Percentiles rank a stretch among this genome's conserved stretches.
Conservation (phyloP, 2,113 vertebrate species). For the Erythrolamprus reginae region DNA sequence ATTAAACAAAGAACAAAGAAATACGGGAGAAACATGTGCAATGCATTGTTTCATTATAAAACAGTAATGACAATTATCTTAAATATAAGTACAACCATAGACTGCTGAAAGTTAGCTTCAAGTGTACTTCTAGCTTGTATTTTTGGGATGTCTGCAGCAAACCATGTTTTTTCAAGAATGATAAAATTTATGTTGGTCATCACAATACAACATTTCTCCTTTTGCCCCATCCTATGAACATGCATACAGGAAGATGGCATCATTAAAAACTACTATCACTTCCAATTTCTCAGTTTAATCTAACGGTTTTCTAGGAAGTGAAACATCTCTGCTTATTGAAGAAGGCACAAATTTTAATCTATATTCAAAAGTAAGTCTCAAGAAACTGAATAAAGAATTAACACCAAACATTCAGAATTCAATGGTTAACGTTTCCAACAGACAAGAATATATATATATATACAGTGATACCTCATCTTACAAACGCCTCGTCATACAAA, state of each 20-base stretch:
- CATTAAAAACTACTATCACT: neutral
- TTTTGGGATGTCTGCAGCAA: neutral
- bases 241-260: neutral
- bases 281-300: neutral
- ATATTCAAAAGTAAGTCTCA: neutral
- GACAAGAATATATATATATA: too few relatives aligned
- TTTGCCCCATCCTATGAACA: neutral
- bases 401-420: neutral
- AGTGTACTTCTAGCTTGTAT: neutral
- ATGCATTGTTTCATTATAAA: neutral
- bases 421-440: too few relatives aligned
- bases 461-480: too few relatives aligned
- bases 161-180: neutral
- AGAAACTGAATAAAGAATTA: neutral
- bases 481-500: too few relatives aligned
- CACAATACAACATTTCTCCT: neutral
- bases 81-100: neutral
- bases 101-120: neutral
- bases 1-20: constrained; percentile 12
- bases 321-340: neutral
- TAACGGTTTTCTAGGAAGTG: neutral
- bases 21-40: neutral
- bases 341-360: neutral
- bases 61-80: neutral
- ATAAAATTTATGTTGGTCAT: neutral